Conservation (phyloP, 2,113 vertebrate species). For the Puntigrus tetrazona region DNA sequence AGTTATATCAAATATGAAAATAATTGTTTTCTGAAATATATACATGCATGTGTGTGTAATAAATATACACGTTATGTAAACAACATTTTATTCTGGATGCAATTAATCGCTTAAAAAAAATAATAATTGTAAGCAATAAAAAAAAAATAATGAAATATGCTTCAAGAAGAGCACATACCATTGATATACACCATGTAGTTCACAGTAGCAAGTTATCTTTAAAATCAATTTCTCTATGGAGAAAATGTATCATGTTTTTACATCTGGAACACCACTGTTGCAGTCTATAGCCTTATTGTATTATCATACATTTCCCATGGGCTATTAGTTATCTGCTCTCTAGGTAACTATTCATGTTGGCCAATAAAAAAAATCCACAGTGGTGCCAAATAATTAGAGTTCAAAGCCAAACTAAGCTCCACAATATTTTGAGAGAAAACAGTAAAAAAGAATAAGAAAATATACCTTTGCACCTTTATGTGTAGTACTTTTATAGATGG, state of each 20-base stretch:
- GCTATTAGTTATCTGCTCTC: background rate
- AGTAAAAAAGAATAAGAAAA: too few species aligned
- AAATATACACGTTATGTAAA: too few species aligned
- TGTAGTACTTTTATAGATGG: background rate
- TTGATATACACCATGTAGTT: background rate
- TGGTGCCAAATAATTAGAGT: background rate
- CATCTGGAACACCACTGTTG: background rate
- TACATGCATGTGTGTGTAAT: too few species aligned
- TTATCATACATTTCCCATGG: background rate
- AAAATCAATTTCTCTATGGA: background rate
- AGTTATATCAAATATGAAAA: too few species aligned
- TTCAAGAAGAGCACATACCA: background rate
- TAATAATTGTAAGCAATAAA: too few species aligned
- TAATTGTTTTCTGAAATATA: too few species aligned
- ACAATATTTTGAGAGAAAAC: background rate
- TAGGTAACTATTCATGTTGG: background rate
- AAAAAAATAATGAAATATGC: background rate
- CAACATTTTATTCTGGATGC: too few species aligned
- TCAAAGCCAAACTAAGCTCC: background rate
- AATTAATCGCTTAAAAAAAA: too few species aligned
- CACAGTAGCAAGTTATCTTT: background rate
- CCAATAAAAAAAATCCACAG: background rate
- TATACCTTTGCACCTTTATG: background rate
- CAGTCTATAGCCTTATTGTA: background rate
- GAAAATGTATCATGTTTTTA: background rate